phyloP scores from a whole-genome alignment of 2,113 vertebrate genomes.

The Rhabdomys dilectus region DNA sequence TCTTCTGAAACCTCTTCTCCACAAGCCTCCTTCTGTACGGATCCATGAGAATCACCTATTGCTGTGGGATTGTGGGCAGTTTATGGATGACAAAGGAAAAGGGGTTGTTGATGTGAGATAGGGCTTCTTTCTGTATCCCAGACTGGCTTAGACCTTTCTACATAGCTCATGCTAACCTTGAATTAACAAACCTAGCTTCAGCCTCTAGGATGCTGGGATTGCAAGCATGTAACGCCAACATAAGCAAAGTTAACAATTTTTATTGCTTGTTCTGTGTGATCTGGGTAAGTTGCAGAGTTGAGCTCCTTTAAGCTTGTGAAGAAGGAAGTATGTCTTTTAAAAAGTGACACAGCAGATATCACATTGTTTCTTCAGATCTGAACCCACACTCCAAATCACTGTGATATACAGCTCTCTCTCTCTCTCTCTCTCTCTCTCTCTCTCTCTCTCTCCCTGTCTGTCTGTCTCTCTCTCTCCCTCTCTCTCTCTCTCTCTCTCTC shows the following conservation, averaged over 20 bases:
- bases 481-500: too few relatives aligned
- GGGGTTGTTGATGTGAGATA: background rate
- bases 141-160: background rate
- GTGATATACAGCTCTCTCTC: background rate
- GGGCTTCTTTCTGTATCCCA: background rate
- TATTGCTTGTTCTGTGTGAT: background rate
- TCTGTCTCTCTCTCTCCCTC: background rate
- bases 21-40: background rate
- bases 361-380: background rate
- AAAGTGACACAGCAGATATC: background rate
- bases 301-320: constrained; percentile 16
- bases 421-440: background rate
- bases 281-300: background rate
- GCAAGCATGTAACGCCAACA: background rate
- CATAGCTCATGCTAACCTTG: background rate
- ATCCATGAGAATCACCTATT: too few relatives aligned
- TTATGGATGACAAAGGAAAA: too few relatives aligned
- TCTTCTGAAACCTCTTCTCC: background rate
- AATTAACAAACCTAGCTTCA: background rate
- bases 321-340: background rate
- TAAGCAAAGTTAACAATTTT: background rate
- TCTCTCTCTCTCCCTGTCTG: too few relatives aligned
- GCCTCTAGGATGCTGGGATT: background rate
- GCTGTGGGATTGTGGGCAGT: background rate
- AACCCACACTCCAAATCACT: background rate